Evolutionary conservation across 2,797 vertebrate genomes (phyloP).

Genomic region (Lutjanus argentimaculatus): DNA sequence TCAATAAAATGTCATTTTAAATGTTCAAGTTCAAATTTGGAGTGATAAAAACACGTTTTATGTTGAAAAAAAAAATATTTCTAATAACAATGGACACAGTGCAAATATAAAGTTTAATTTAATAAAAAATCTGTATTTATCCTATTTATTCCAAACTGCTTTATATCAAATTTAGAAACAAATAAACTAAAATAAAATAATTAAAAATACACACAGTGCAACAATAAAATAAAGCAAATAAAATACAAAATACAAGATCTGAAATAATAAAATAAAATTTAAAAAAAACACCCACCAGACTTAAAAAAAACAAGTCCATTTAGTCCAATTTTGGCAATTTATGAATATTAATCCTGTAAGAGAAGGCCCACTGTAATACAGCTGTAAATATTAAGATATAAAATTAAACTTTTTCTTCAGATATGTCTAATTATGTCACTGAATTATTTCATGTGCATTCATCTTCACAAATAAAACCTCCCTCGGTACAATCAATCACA

Average conservation of each 20-base stretch:
- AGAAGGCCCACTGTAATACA: neutral
- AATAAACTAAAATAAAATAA: no score
- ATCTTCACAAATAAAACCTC: neutral
- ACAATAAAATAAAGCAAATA: no score
- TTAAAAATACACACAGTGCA: no score
- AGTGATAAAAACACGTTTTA: neutral
- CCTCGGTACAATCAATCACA: neutral
- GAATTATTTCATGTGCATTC: slow-evolving; percentile 3
- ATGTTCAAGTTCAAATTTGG: neutral
- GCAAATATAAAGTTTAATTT: slow-evolving; percentile 2
- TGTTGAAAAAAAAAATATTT: neutral
- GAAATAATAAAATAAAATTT: no score
- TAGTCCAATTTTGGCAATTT: neutral
- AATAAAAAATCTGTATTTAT: neutral
- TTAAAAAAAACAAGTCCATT: neutral
- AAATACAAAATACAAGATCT: neutral
- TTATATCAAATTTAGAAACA: neutral
- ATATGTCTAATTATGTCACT: neutral
- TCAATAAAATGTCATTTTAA: neutral
- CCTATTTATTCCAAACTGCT: neutral
- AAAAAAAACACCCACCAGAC: neutral
- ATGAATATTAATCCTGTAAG: no score
- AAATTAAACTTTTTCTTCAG: neutral
- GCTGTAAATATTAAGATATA: neutral
- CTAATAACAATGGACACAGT: neutral